Base-by-base conservation (phyloP, 1,140 invertebrate genomes). In the Pogonus chalceus region DNA sequence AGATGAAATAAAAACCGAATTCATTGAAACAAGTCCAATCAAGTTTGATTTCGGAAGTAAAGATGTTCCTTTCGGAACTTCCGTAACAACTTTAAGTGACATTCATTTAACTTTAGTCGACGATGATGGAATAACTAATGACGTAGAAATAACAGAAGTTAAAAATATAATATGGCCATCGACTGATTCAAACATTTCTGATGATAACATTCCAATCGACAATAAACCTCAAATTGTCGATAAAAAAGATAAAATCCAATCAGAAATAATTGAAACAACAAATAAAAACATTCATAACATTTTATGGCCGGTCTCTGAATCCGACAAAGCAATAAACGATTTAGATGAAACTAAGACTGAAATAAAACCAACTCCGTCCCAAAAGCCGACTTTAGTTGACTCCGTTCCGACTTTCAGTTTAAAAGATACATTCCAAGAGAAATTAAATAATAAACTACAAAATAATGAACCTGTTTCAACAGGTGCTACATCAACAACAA, bases 1-100 rank as follows among this genome's bases (percentile, higher is more conserved):
- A 55, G 55, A 43, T 51, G 46, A 56, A 20, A 12, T 26, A 20
- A 53, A 48, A 46, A 37, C 14, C 20, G 60, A 64, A 4, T 43
- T 43, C 37, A 18, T 43, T 10, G 37, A 43, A 43, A 14, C 26
- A 4, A 12, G 9, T 9, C 37, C 37, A 18, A 43, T 43, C 4
- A 43, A 18, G 18, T 43, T 12, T 43, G 37, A 43, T 43, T 43
- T 43, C 18, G 37, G 37, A 43, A 16, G 7, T 3, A 43, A 43
- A 18, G 37, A 43, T 43, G 18, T 43, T 18, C 7, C 7, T 12
- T 43, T 43, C 18, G 37, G 37, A 12, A 18, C 7, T 43, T 7
- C 4, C 26, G 4, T 18, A 10, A 12, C 37, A 18, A 43, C 4
- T 43, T 43, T 43, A 3, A 16, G 18, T 43, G 37, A 43, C 3